Conservation (phyloP, 1,140 invertebrate genomes). For the Bombus difficillimus region DNA sequence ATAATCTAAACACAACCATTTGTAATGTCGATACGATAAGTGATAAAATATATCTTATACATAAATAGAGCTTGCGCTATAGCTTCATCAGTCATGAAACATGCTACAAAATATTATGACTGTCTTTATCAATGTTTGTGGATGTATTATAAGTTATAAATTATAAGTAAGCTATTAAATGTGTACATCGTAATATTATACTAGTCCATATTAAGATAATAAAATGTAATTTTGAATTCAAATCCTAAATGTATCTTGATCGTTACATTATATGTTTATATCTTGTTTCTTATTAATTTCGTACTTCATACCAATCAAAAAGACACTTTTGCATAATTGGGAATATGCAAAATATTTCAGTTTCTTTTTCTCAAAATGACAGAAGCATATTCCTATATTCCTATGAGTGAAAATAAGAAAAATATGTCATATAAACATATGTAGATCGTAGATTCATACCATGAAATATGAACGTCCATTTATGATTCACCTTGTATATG, state of each 20-base stretch:
- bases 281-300: not conserved
- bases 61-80: conserved; percentile 81
- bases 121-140: conserved; percentile 83
- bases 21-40: conserved; percentile 70
- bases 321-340: not conserved
- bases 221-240: conserved; percentile 83
- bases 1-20: conserved; percentile 57
- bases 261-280: not conserved
- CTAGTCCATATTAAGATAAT: conserved; percentile 82
- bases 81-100: conserved; percentile 80
- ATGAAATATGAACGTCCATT: too few relatives aligned
- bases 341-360: too few relatives aligned
- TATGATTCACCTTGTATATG: too few relatives aligned
- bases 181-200: conserved; percentile 83
- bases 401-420: not conserved
- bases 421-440: not conserved
- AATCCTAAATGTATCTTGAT: conserved; percentile 63
- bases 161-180: conserved; percentile 82
- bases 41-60: conserved; percentile 76
- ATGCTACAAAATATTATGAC: conserved; percentile 80
- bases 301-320: not conserved
- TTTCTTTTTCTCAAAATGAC: too few relatives aligned
- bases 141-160: conserved; percentile 82
- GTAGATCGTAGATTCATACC: too few relatives aligned
- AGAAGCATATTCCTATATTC: not conserved